These are phyloP conservation scores for Potorous gilbertii DNA, from an alignment of 2,797 vertebrate genomes.

Conservation along the genomic window DNA sequence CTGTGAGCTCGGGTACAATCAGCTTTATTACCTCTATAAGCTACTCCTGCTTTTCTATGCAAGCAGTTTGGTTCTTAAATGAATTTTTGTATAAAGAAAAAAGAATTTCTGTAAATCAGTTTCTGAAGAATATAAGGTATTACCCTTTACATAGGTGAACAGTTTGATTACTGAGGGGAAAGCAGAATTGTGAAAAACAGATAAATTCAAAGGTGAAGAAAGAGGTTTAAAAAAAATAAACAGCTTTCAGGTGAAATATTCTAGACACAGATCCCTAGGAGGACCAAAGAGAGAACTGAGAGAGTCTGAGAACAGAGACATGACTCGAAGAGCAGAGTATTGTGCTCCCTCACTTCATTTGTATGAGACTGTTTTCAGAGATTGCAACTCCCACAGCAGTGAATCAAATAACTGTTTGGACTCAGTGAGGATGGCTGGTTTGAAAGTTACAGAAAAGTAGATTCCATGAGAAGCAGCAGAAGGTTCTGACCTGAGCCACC, in stretches of 20 bases:
- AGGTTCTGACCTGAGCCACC: not conserved
- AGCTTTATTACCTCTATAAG: not conserved
- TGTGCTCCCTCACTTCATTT: not conserved
- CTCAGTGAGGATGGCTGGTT: not conserved
- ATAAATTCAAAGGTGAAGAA: not conserved
- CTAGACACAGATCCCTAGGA: not conserved
- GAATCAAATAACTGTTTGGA: not conserved
- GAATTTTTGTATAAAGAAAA: not conserved
- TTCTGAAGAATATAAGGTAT: not conserved
- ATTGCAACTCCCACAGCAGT: not conserved
- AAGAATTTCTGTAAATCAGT: not conserved
- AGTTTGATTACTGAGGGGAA: not conserved
- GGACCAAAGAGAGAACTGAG: not conserved
- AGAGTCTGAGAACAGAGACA: not conserved
- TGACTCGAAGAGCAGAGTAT: not conserved
- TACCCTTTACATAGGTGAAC: not conserved
- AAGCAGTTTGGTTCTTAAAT: not conserved
- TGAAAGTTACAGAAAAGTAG: not conserved
- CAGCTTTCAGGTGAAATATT: not conserved
- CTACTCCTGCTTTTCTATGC: not conserved
- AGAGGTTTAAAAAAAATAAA: not conserved
- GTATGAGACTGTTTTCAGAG: not conserved
- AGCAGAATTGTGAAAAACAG: not conserved
- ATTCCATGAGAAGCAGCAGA: not conserved
- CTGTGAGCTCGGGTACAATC: not conserved